phyloP scores from a whole-genome alignment of 2,113 vertebrate species.

The Lucifuga dentata region DNA sequence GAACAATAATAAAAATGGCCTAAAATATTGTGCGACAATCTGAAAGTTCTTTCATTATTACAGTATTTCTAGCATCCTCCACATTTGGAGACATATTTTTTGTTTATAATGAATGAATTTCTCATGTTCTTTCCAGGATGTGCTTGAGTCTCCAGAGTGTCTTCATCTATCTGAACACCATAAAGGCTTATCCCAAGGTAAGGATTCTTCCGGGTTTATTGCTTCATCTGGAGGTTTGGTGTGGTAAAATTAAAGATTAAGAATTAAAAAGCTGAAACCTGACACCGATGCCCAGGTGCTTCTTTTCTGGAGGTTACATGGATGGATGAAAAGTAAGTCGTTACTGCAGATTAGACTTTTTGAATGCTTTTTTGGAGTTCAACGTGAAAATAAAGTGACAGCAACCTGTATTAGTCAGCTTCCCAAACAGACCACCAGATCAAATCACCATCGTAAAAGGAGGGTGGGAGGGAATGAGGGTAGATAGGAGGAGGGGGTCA shows the following conservation, averaged over 20 bases:
- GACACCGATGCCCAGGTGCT: too few species aligned
- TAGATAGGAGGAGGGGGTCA: slow-evolving; percentile 52
- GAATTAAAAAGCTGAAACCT: too few species aligned
- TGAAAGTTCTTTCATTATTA: too few species aligned
- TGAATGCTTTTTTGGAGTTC: not conserved
- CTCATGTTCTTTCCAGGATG: slow-evolving; percentile 51
- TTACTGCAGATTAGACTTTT: not conserved
- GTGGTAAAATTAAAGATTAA: too few species aligned
- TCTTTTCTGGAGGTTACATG: too few species aligned
- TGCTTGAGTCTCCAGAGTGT: slow-evolving; percentile 23
- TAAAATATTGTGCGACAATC: too few species aligned
- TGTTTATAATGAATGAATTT: not conserved
- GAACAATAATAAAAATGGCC: too few species aligned
- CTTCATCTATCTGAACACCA: slow-evolving; percentile 30
- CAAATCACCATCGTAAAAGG: slow-evolving; percentile 27
- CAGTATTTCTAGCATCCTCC: too few species aligned
- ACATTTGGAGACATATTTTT: too few species aligned
- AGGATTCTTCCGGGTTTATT: not conserved
- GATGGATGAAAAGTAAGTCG: not conserved
- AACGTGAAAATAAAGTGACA: not conserved
- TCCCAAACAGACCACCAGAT: slow-evolving; percentile 26
- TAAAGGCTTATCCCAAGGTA: slow-evolving; percentile 53
- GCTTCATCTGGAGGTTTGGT: not conserved
- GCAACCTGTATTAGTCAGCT: not conserved
- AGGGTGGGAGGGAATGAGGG: slow-evolving; percentile 6